phyloP scores from a whole-genome alignment of 2,113 vertebrate species.

The Amblyopsis rosae region DNA sequence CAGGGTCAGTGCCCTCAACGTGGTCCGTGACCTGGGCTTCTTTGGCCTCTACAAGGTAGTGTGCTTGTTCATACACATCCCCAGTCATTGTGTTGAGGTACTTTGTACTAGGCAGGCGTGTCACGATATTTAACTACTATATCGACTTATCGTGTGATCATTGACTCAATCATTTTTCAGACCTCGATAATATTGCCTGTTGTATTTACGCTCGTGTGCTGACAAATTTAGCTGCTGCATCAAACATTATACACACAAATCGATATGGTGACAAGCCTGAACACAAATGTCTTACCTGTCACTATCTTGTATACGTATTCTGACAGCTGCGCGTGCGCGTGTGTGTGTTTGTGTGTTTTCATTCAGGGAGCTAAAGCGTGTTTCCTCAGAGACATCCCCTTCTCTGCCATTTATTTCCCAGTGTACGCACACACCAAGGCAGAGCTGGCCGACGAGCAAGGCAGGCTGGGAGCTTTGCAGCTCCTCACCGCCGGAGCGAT shows the following conservation, averaged over 20 bases:
- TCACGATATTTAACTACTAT: no score
- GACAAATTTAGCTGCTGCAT: no score
- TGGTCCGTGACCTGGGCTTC: constrained; percentile 91
- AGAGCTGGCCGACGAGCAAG: constrained; percentile 87
- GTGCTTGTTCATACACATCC: background rate
- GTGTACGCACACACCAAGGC: constrained; percentile 94
- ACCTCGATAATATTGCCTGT: no score
- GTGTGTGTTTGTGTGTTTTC: constrained; percentile 6
- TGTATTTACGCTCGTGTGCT: no score
- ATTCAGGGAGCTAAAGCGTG: constrained; percentile 96
- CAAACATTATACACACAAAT: no score
- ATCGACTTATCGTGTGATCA: no score
- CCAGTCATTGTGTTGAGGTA: background rate
- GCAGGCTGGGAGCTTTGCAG: constrained; percentile 87
- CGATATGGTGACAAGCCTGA: no score
- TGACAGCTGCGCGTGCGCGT: background rate
- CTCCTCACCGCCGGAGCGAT: constrained; percentile 94
- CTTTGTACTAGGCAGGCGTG: no score
- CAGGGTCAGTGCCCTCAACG: constrained; percentile 89
- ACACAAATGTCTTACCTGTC: no score
- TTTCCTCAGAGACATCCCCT: constrained; percentile 98
- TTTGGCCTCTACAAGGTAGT: constrained; percentile 97
- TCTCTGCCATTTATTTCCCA: constrained; percentile 99
- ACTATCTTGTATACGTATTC: background rate
- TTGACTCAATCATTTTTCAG: no score